Evolutionary conservation across 1,140 invertebrate genomes (phyloP).

Genomic region (Apis cerana): DNA sequence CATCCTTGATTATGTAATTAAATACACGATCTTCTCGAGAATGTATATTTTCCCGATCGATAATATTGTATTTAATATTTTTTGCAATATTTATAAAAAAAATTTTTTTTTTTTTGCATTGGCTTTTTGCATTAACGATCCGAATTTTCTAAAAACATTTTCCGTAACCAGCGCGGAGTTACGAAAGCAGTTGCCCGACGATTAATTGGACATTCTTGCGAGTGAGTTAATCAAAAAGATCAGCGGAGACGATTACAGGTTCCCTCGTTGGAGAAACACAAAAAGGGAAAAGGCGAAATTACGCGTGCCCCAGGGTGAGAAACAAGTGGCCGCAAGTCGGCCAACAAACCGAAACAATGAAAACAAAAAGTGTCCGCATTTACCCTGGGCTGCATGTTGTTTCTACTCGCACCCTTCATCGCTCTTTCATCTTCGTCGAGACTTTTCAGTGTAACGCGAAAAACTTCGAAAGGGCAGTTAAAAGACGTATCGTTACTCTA

Average conservation of each 20-base stretch:
- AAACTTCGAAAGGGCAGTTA: constrained; percentile 38
- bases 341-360: constrained; percentile 36
- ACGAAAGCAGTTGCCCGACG: background rate
- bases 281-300: background rate
- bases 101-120: too few species aligned
- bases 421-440: constrained; percentile 42
- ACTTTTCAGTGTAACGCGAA: constrained; percentile 49
- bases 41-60: background rate
- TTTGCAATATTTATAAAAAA: too few species aligned
- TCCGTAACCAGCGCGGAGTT: background rate
- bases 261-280: background rate
- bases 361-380: constrained; percentile 45
- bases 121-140: background rate
- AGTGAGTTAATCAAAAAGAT: constrained; percentile 9
- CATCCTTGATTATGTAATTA: background rate
- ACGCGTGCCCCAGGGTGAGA: background rate
- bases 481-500: constrained; percentile 43
- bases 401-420: constrained; percentile 2
- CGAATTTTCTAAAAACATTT: background rate
- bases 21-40: background rate
- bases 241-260: background rate
- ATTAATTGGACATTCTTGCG: constrained; percentile 1
- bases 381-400: constrained; percentile 5
- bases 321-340: constrained; percentile 30
- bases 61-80: too few species aligned